A percentile compares a stretch with the other conserved stretches of the same genome.
phyloP scores from a whole-genome alignment of 2,888 invertebrate genomes.

The Hypomecis atomaria region DNA sequence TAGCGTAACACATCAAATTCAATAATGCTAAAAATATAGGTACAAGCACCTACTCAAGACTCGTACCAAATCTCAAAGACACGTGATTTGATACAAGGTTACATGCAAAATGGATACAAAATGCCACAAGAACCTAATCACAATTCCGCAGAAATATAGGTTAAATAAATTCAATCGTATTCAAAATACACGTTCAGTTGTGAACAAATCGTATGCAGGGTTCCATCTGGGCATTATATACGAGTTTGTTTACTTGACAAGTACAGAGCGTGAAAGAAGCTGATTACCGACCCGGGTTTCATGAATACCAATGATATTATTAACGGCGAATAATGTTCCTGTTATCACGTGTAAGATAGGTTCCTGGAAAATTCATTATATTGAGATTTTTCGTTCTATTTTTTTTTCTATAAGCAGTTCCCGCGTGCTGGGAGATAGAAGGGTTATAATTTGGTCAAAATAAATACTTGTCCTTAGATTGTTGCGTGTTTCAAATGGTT shows the following conservation, averaged over 20 bases:
- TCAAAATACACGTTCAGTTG: slow-evolving; percentile 22
- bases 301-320: slow-evolving; percentile 56
- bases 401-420: slow-evolving; percentile 1
- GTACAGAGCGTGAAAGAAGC: slow-evolving; percentile 40
- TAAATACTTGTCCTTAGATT: too few species aligned
- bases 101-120: neutral
- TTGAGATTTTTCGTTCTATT: neutral
- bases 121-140: neutral
- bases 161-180: slow-evolving; percentile 25
- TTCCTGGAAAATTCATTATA: slow-evolving; percentile 6
- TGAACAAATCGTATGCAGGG: slow-evolving; percentile 28
- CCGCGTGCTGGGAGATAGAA: too few species aligned
- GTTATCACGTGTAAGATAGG: slow-evolving; percentile 24
- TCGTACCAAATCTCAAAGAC: too few species aligned
- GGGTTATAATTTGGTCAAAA: too few species aligned
- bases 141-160: slow-evolving; percentile 12
- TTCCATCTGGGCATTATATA: slow-evolving; percentile 40
- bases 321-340: slow-evolving; percentile 39
- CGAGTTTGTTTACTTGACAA: slow-evolving; percentile 46
- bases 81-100: too few species aligned
- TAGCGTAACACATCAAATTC: too few species aligned
- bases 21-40: too few species aligned
- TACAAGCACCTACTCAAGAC: too few species aligned
- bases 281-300: slow-evolving; percentile 48
- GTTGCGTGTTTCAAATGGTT: too few species aligned